Evolutionary conservation across 2,797 vertebrate genomes (phyloP).

Genomic region (Pteronotus mesoamericanus): DNA sequence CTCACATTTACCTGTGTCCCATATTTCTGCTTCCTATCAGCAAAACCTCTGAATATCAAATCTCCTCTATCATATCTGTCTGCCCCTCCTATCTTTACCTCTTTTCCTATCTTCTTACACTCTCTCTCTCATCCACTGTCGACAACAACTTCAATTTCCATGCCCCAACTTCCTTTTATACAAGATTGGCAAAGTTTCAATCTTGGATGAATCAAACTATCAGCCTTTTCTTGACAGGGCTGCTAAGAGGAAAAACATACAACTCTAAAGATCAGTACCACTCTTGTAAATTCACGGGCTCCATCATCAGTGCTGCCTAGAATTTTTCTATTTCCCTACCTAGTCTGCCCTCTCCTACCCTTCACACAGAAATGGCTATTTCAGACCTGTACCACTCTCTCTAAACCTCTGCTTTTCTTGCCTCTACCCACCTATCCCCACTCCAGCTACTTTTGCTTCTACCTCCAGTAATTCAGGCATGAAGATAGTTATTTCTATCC

Average conservation of each 20-base stretch:
- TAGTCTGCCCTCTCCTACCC: neutral
- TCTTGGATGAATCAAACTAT: constrained; percentile 41
- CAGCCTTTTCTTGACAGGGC: constrained; percentile 8
- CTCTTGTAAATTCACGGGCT: neutral
- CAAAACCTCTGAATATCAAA: neutral
- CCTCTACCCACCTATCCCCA: neutral
- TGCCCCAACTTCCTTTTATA: constrained; percentile 34
- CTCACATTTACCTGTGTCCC: neutral
- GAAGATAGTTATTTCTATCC: neutral
- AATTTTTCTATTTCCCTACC: constrained; percentile 8
- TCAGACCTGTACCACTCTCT: neutral
- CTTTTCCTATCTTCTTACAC: neutral
- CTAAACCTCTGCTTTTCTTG: constrained; percentile 3
- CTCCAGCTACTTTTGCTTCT: neutral
- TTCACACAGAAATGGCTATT: neutral
- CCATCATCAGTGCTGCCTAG: neutral
- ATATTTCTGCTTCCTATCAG: neutral
- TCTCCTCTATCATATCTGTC: neutral
- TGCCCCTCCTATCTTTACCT: neutral
- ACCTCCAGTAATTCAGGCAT: neutral
- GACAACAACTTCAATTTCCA: constrained; percentile 20
- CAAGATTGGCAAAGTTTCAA: constrained; percentile 34
- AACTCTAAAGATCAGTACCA: neutral
- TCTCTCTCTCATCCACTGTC: neutral
- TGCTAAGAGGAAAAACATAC: neutral